These are phyloP conservation scores for Zonotrichia leucophrys DNA, from an alignment of 2,113 vertebrate genomes.

Conservation along the genomic window DNA sequence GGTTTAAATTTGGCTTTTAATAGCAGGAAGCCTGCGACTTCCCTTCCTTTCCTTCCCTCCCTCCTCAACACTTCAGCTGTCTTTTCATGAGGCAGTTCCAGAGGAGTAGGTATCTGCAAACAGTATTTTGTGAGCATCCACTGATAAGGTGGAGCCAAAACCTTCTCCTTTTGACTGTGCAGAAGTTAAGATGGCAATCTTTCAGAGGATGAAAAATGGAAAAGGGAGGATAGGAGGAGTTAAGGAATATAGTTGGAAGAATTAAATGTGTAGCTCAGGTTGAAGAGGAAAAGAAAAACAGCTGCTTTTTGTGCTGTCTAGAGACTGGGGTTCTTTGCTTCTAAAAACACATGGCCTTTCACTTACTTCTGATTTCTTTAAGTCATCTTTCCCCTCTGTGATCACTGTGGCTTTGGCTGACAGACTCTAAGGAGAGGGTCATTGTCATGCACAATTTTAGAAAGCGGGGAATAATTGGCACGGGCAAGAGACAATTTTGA, in stretches of 20 bases:
- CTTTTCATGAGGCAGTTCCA: background rate
- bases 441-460: background rate
- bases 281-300: background rate
- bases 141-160: background rate
- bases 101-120: background rate
- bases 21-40: slow-evolving; percentile 56
- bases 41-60: slow-evolving; percentile 40
- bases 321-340: background rate
- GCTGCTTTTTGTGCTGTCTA: background rate
- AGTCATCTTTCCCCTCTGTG: background rate
- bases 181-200: background rate
- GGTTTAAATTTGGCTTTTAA: slow-evolving; percentile 40
- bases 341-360: background rate
- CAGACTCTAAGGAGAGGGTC: background rate
- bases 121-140: background rate
- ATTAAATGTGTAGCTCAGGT: background rate
- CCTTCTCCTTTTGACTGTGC: background rate
- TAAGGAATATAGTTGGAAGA: background rate
- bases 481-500: background rate
- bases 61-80: background rate
- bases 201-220: background rate
- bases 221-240: background rate
- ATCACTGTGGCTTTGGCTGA: background rate
- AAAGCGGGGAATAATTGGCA: background rate
- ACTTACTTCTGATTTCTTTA: background rate